Percentiles rank a stretch among this genome's conserved stretches.
phyloP scores from a whole-genome alignment of 2,113 vertebrate species.

The Pardalotus punctatus region DNA sequence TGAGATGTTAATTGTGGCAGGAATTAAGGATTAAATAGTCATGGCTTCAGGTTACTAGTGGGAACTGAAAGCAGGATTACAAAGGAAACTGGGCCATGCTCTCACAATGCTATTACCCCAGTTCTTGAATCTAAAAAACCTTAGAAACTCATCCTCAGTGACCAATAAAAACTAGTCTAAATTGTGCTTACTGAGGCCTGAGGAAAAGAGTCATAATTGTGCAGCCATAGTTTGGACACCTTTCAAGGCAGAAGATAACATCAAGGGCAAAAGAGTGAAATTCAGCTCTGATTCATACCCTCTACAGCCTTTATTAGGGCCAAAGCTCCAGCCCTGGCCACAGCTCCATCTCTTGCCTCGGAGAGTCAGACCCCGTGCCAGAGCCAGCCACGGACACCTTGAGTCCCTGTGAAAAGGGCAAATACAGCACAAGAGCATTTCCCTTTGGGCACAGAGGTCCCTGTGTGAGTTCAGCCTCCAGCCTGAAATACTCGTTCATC shows the following conservation, averaged over 20 bases:
- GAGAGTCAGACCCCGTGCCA: not conserved
- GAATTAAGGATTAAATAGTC: conserved; percentile 70
- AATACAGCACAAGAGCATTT: not conserved
- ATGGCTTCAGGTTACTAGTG: conserved; percentile 63
- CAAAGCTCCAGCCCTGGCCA: not conserved
- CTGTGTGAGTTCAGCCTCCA: not conserved
- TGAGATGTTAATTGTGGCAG: conserved; percentile 69
- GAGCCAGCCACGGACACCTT: accelerated
- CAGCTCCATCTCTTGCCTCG: not conserved
- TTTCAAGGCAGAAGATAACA: conserved; percentile 1
- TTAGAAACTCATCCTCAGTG: conserved; percentile 68
- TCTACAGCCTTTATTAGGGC: not conserved
- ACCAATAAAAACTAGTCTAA: conserved; percentile 66
- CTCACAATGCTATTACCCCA: conserved; percentile 73
- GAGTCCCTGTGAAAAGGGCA: not conserved
- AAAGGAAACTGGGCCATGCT: conserved; percentile 71
- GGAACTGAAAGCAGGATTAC: conserved; percentile 71
- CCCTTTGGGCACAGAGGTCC: not conserved
- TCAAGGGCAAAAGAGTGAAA: not conserved
- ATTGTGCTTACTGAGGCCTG: conserved; percentile 53
- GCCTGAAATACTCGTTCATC: accelerated
- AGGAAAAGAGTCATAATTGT: conserved; percentile 42
- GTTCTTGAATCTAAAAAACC: conserved; percentile 62
- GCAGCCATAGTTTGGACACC: conserved; percentile 23
- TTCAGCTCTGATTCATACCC: not conserved